Conservation (phyloP, 2,113 vertebrate genomes). For the Elephantulus edwardii region DNA sequence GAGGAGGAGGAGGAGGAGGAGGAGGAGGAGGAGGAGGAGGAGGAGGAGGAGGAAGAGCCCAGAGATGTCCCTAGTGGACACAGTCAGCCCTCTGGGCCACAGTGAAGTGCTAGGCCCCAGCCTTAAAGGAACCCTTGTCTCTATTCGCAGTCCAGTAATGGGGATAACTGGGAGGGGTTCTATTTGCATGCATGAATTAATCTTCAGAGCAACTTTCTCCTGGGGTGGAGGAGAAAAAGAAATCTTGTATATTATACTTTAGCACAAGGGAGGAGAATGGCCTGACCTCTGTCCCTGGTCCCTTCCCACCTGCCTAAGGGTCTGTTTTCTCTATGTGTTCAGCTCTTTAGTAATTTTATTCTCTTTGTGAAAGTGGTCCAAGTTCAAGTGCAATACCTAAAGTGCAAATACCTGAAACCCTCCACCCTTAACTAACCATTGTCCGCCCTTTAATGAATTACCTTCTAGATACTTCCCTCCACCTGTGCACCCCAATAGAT, state of each 20-base stretch:
- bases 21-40: slow-evolving; percentile 46
- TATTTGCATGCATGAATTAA: slow-evolving; percentile 64
- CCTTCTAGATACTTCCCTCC: slow-evolving; percentile 48
- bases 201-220: slow-evolving; percentile 40
- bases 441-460: slow-evolving; percentile 34
- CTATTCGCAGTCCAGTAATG: neutral
- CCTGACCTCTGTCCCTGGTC: neutral
- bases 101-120: slow-evolving; percentile 18
- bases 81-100: neutral
- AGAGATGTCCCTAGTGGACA: neutral
- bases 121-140: slow-evolving; percentile 19
- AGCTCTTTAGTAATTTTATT: slow-evolving; percentile 50
- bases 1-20: slow-evolving; percentile 47
- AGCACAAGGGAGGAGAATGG: slow-evolving; percentile 11
- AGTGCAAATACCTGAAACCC: neutral
- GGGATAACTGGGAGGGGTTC: neutral
- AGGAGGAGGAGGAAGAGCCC: slow-evolving; percentile 39
- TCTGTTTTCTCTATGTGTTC: slow-evolving; percentile 23
- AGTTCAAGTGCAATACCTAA: slow-evolving; percentile 33
- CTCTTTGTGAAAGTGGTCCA: slow-evolving; percentile 57
- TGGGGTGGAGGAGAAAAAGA: neutral
- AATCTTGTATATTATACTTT: neutral
- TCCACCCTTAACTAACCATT: neutral
- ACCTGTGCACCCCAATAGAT: slow-evolving; percentile 8
- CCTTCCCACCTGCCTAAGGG: neutral